Base-by-base conservation (phyloP, 2,888 invertebrate genomes). In the Coelogynopora nodosa region DNA sequence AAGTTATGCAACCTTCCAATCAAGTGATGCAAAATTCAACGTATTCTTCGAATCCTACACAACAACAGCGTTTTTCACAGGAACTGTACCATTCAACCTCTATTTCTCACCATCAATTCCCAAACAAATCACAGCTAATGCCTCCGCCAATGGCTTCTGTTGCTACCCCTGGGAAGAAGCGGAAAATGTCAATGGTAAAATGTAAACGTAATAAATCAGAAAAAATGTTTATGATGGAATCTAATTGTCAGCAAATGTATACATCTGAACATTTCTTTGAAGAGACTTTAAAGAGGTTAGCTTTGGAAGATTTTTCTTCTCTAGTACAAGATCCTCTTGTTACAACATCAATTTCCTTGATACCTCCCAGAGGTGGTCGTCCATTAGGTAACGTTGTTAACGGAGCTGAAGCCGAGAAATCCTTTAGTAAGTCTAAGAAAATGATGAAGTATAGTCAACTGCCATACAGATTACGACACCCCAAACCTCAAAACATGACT, bases 121-220 rank as follows among this genome's bases (percentile, higher is more conserved):
- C 74, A 23, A 74, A 74, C 18, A 74, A 74, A 74, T 74, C 74
- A 23, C 74, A 74, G 23, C 23, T 74, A 23, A 74, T 74, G 74
- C 74, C 74, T 74, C 74, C 74, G 2, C 74, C 74, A 23, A 74
- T 74, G 74, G 23, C 74, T 74, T 74, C 74, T 74, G 74, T 23
- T 74, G 23, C 74, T 74, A 74, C 74, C 27, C 74, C 74, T 2
- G 74, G 74, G 23, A 74, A 74, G 27, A 74, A 74, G 23, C 74
- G 74, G 23, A 74, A 74, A 74, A 74, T 74, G 74, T 74, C 74
- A 5, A 23, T 74, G 18, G 23, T 5, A 5, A 26, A 74, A 13
- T 74, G 23, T 74, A 74, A 74, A 74, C 74, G 74, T 74, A 74
- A 74, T 5, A 5, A 26, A 74, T n/a, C 74, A 74, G 5, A 5